phyloP scores from a whole-genome alignment of 2,888 invertebrate genomes.

The Standfussiana lucernea region DNA sequence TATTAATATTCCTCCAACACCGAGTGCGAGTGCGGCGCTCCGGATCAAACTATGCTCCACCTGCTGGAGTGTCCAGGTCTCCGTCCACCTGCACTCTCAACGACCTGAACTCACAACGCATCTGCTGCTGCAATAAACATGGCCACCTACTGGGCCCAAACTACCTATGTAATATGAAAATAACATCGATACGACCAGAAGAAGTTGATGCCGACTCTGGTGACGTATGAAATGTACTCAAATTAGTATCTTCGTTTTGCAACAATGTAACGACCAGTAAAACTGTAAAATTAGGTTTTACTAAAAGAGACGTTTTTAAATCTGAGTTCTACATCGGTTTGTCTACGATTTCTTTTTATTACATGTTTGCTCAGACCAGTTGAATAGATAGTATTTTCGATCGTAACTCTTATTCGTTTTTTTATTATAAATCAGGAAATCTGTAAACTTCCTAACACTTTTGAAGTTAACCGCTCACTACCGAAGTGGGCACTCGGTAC shows the following conservation, averaged over 20 bases:
- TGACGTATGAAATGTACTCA: background rate
- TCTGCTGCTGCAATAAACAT: no score
- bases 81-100: no score
- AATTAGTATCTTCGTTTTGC: background rate
- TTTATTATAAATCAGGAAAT: conserved; percentile 29
- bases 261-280: background rate
- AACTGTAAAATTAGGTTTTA: background rate
- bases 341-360: background rate
- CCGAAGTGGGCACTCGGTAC: conserved; percentile 74
- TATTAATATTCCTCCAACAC: no score
- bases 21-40: no score
- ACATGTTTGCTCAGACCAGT: background rate
- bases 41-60: no score
- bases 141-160: no score
- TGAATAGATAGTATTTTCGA: background rate
- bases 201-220: background rate
- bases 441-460: conserved; percentile 66
- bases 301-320: background rate
- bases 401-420: background rate
- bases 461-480: conserved; percentile 76
- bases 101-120: no score
- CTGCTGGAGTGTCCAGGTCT: no score
- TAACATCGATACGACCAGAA: no score
- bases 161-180: no score
- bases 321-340: background rate